Base-by-base conservation (phyloP, 2,797 vertebrate genomes). In the Anguilla marmorata region DNA sequence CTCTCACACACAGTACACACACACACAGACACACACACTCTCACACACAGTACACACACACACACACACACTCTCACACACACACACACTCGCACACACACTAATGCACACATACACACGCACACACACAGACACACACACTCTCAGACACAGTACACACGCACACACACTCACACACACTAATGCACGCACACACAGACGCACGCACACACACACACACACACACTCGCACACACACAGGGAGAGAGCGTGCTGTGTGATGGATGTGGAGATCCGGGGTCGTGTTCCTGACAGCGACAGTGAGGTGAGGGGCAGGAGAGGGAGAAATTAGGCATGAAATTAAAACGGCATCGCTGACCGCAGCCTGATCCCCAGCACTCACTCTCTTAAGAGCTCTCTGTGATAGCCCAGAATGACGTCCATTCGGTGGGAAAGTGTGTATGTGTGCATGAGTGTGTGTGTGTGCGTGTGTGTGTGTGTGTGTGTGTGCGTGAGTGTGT, bases 291-390 rank as follows among this genome's bases (percentile, higher is more conserved):
- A 86, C 74, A 86, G 76, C 60, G 87, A 91, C 89, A 89, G 86
- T 79, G 92, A 87, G 89, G 89, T 88, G 90, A 90, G n/a, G 83
- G 93, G 91, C 93, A 91, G 89, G 90, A 88, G 90, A 94, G 91
- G 90, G 95, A 96, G 96, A 96, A 96, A 97, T 97, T 96, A 96
- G 95, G 94, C 96, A 97, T 96, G 95, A 97, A 97, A 97, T 97
- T 96, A 96, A 96, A 96, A 95, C 93, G 93, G 93, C 94, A 94
- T 96, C 94, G 95, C 95, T 95, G 94, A 95, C 94, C 93, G 93
- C 93, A 92, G 84, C 92, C 93, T 94, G 95, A 95, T 96, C 95
- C 92, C 92, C 92, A 92, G 92, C 94, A 93, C 95, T 95, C 95
- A 94, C 94, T 94, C 92, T 94, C 90, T 92, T 74, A 89, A 93